Base-by-base conservation (phyloP, 2,888 invertebrate genomes). In the Drosophila kambysellisi region DNA sequence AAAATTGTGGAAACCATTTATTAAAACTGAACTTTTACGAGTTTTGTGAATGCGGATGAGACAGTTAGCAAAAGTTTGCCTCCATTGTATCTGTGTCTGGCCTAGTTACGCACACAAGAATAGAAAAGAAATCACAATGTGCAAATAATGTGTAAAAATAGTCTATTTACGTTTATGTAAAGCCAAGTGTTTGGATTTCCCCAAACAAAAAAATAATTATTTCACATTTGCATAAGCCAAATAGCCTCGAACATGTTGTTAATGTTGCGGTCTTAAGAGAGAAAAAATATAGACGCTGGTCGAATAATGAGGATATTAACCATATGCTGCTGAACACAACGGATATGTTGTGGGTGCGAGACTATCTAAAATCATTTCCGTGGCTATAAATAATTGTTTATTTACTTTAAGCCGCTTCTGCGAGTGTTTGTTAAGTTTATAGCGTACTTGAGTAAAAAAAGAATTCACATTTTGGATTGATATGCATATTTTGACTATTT, bases 181-280 rank as follows among this genome's bases (percentile, higher is more conserved):
- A 66, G 52, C 67, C 30, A 64, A 70, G 59, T 81, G 75, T 73
- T 75, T 80, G 62, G 70, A 64, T 65, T 67, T 79, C 63, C 53
- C 71, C 51, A 64, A 61, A 73, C 60, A 65, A 67, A 33, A 70
- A 61, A 35, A 0, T 12, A 25, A 25, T 25, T 25, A 25, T 25
- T 67, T 8, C 17, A 17, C 78, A 89, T 86, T 86, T 87, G 84
- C 84, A 89, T 89, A 82, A 79, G 84, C 88, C 84, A 87, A 77
- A 74, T 61, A 60, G 66, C 57, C 46, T 53, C 53, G 69, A 70
- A 68, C 71, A 50, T 59, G 62, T 74, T 50, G 59, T 32, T 76
- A 71, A 76, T 70, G 61, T 37, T 41, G 6, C 51, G 39, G 48
- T 29, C 52, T 15, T n/a, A 46, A 46, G 37, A 37, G 30, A 37